These are phyloP conservation scores for Myotis brandtii DNA, from an alignment of 2,113 vertebrate species.

Conservation along the genomic window DNA sequence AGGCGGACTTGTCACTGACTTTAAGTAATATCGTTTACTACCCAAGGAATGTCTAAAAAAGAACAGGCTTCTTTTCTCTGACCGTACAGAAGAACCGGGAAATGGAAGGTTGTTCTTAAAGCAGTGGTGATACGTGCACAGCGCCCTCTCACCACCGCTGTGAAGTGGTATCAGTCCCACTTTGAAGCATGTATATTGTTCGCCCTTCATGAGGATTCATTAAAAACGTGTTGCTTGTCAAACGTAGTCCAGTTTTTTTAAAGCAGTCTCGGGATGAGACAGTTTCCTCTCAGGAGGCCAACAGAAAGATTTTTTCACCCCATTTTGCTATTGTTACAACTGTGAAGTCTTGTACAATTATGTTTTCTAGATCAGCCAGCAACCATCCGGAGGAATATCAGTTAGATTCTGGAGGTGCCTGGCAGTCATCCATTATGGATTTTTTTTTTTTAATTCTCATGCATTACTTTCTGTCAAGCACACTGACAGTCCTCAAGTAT, in stretches of 20 bases:
- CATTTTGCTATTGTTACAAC: neutral
- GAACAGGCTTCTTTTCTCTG: neutral
- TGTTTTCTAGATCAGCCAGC: constrained; percentile 53
- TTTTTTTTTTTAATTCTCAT: neutral
- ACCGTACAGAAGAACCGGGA: neutral
- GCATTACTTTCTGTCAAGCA: neutral
- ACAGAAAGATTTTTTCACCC: neutral
- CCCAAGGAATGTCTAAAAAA: neutral
- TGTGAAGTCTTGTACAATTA: neutral
- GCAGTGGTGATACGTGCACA: accelerated
- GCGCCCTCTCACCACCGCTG: neutral
- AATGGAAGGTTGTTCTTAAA: neutral
- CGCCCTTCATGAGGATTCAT: constrained; percentile 53
- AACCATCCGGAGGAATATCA: constrained; percentile 15
- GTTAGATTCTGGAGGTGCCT: neutral
- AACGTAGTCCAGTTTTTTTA: constrained; percentile 64
- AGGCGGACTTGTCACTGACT: constrained; percentile 39
- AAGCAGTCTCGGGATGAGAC: constrained; percentile 39
- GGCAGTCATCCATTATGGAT: neutral
- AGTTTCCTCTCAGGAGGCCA: constrained; percentile 26
- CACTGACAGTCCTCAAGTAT: neutral
- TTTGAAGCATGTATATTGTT: constrained; percentile 30
- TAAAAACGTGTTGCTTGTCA: constrained; percentile 49
- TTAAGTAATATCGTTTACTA: neutral
- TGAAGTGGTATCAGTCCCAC: neutral